A percentile compares a stretch with the other conserved stretches of the same genome.
Conservation (phyloP, 1,140 invertebrate genomes). For the Choristoneura fumiferana region DNA sequence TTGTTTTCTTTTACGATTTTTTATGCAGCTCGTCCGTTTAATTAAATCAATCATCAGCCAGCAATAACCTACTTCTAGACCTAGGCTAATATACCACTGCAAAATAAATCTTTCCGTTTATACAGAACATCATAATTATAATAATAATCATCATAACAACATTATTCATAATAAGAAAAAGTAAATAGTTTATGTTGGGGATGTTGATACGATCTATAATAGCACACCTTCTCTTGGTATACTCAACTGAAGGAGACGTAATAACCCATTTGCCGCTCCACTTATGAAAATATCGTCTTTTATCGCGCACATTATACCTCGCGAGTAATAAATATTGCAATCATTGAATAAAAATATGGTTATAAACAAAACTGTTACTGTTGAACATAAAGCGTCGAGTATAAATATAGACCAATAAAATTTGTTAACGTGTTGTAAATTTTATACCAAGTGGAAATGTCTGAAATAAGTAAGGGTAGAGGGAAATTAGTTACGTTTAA, state of each 20-base stretch:
- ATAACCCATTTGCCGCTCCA: conserved; percentile 27
- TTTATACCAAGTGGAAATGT: background rate
- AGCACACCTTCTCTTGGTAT: background rate
- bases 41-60: too few relatives aligned
- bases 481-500: conserved; percentile 11
- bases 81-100: too few relatives aligned
- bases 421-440: background rate
- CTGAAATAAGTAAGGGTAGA: background rate
- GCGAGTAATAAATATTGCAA: conserved; percentile 33
- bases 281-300: conserved; percentile 27
- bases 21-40: too few relatives aligned
- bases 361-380: conserved; percentile 29
- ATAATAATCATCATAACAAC: too few relatives aligned
- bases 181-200: too few relatives aligned
- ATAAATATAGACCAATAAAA: conserved; percentile 18
- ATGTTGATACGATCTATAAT: background rate
- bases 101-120: too few relatives aligned
- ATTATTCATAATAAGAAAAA: too few relatives aligned
- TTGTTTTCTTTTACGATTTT: too few relatives aligned
- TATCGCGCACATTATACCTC: conserved; percentile 26
- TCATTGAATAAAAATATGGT: conserved; percentile 36
- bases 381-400: background rate
- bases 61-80: too few relatives aligned
- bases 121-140: too few relatives aligned
- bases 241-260: conserved; percentile 16